Evolutionary conservation across 2,797 vertebrate species (phyloP).

Genomic region (Thripadectes ignobilis): DNA sequence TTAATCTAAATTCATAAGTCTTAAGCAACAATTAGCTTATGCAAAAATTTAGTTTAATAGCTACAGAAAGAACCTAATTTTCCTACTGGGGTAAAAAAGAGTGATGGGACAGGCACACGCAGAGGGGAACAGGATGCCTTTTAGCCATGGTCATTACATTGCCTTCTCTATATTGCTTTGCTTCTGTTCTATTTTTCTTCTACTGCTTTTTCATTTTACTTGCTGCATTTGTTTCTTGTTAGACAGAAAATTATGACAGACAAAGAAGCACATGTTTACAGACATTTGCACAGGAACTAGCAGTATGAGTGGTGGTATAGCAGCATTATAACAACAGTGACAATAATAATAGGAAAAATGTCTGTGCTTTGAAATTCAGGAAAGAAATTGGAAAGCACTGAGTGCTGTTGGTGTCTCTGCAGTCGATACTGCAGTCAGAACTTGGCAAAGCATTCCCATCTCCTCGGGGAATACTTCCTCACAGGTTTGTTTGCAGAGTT

Average conservation of each 20-base stretch:
- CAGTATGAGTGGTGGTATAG: neutral
- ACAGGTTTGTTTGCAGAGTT: neutral
- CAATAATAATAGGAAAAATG: neutral
- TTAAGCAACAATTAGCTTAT: neutral
- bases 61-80: neutral
- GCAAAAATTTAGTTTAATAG: neutral
- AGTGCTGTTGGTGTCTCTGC: neutral
- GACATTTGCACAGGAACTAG: neutral
- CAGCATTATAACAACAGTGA: neutral
- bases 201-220: neutral
- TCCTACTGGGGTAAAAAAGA: neutral
- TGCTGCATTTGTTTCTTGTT: neutral
- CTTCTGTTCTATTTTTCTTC: neutral
- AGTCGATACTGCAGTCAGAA: neutral
- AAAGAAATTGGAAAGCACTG: neutral
- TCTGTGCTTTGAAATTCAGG: neutral
- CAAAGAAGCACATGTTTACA: neutral
- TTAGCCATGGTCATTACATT: neutral
- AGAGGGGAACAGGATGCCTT: neutral
- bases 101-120: rapidly evolving
- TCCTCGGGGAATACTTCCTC: neutral
- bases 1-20: neutral
- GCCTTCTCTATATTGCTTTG: neutral
- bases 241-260: neutral
- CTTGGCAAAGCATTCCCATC: neutral